Evolutionary conservation across 2,888 invertebrate species (phyloP), one percentile per base, ranked within the genome.

Genomic region (Philereme transversata): DNA sequence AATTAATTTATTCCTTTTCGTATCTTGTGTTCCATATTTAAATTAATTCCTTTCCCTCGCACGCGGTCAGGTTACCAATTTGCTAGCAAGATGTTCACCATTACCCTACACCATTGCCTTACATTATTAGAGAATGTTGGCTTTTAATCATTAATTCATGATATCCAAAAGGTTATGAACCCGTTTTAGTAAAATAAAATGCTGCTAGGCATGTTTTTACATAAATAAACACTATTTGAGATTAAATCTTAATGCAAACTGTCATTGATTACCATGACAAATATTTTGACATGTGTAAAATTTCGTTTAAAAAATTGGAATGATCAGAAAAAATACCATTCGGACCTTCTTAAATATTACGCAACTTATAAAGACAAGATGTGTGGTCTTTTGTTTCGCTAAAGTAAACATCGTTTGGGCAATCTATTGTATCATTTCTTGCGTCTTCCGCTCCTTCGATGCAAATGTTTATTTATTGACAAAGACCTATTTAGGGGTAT

Each of bases 21-120:
- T 50, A 53, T 51, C 56, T 61, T 64, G 51, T 62, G 63, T 70
- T 71, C 60, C 64, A 67, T 57, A 64, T 66, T 64, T 56, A 67
- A 67, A 67, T 69, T 62, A 67, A 62, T 58, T 55, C 55, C 49
- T 64, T 67, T 59, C 59, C 68, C 66, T 49, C 53, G 62, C 57
- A 58, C 58, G 71, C 71, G 79, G 69, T 88, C 84, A 71, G 67
- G 77, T 88, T 88, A 86, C 88, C 88, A 88, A 88, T 88, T 88
- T 87, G 75, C 74, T 62, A 72, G 73, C 69, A 79, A 78, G 79
- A 77, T 76, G 73, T 72, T 68, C 68, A 60, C 74, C 80, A 78
- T 76, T 78, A 78, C 49, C 59, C 63, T 63, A 56, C 49, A 49
- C 51, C 51, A n/a, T 62, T 55, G 45, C 55, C 55, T 45, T 47